Conservation (phyloP, 1,140 invertebrate genomes). For the Aphelenchoides avenae region DNA sequence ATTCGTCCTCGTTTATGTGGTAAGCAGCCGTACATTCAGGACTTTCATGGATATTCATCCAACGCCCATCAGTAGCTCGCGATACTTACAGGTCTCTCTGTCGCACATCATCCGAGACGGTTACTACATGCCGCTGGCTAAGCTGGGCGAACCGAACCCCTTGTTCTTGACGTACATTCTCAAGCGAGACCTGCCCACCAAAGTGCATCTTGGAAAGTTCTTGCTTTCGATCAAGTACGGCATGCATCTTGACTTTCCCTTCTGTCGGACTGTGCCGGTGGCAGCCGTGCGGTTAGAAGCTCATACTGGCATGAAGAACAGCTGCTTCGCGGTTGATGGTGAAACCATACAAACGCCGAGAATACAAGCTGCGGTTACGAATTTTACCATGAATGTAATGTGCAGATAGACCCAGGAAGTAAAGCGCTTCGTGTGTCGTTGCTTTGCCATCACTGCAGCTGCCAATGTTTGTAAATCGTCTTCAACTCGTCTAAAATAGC, state of each 20-base stretch:
- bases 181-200: conserved; percentile 11
- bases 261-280: conserved; percentile 24
- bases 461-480: too few relatives aligned
- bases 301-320: too few relatives aligned
- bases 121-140: conserved; percentile 28
- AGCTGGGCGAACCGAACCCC: conserved; percentile 17
- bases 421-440: too few relatives aligned
- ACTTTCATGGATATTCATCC: background rate
- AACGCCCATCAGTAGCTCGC: background rate
- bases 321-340: too few relatives aligned
- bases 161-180: conserved; percentile 28
- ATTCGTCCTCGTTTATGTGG: conserved; percentile 28
- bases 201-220: conserved; percentile 11
- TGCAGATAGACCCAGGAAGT: too few relatives aligned
- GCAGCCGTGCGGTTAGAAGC: conserved; percentile 27
- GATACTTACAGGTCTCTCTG: conserved; percentile 21
- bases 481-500: too few relatives aligned
- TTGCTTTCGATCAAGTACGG: conserved; percentile 26
- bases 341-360: too few relatives aligned
- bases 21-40: conserved; percentile 3
- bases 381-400: too few relatives aligned
- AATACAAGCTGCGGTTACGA: too few relatives aligned
- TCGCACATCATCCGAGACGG: conserved; percentile 21
- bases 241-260: conserved; percentile 26
- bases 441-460: too few relatives aligned